phyloP scores from a whole-genome alignment of 2,888 invertebrate species.

The Nasonovia ribisnigri region DNA sequence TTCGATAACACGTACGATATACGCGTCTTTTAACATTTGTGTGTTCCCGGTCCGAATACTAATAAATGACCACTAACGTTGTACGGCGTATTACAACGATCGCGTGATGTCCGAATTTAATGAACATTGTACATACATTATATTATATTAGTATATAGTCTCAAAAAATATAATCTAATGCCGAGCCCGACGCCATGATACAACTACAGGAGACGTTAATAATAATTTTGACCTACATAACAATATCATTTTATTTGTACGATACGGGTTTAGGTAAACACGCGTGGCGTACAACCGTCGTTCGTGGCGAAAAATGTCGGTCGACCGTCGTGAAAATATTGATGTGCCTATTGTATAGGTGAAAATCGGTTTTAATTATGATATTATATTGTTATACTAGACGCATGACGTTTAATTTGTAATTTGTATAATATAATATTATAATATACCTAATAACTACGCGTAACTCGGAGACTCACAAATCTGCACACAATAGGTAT shows the following conservation, averaged over 20 bases:
- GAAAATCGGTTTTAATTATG: conserved; percentile 5
- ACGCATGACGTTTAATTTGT: not conserved
- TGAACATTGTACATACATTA: no score
- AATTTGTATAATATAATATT: not conserved
- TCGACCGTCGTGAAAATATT: not conserved
- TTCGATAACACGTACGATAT: not conserved
- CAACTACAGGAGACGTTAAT: not conserved
- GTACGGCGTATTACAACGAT: not conserved
- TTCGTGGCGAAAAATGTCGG: not conserved
- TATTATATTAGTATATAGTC: no score
- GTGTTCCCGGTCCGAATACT: not conserved
- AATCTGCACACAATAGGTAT: not conserved
- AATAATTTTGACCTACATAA: not conserved
- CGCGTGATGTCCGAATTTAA: not conserved
- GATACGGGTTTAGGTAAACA: not conserved
- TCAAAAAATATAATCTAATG: not conserved
- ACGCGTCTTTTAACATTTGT: not conserved
- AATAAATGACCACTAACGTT: not conserved
- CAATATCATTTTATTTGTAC: not conserved
- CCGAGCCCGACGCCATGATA: not conserved
- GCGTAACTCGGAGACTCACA: not conserved
- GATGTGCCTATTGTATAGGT: not conserved
- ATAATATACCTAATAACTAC: not conserved
- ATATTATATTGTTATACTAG: not conserved
- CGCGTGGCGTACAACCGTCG: not conserved